Evolutionary conservation across 2,888 invertebrate species (phyloP), one percentile per base, ranked within the genome.

Genomic region (Hirtodrosophila confusa): DNA sequence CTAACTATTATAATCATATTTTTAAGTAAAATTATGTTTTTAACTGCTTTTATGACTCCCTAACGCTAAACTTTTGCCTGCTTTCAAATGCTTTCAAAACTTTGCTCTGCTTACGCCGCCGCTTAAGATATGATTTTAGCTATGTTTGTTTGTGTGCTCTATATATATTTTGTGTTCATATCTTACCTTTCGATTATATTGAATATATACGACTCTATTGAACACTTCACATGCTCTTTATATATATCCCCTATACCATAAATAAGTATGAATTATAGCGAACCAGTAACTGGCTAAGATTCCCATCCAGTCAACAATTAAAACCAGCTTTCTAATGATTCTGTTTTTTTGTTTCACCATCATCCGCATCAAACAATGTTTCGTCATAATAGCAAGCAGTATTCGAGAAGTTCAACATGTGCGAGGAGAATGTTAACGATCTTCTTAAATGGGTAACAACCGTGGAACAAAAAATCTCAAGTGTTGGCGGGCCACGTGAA

Each of bases 361-460:
- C 17, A 53, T 70, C 36, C 49, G 58, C 44, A 41, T 36, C 27
- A 44, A 49, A 40, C 43, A 54, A 33, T 57, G 6, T 63, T 55
- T 49, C 47, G 61, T 37, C 12, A 40, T 37, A 56, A 78, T 93
- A 98, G 98, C 97, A 97, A 96, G 97, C 97, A 89, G 96, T 97
- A 84, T 96, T 97, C 92, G 98, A 98, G 92, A 97, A 97, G 92
- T 98, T 97, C 93, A 96, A 96, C 90, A 93, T 96, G 86, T 97
- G 97, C 92, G 97, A 97, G 91, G 97, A 97, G 91, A 96, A 95
- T 40, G 93, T 97, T 64, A 94, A 95, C 69, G 96, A 96, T 90
- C 93, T 98, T 62, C 93, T 97, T 82, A 95, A 96, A 91, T 98
- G 97, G 97, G 95, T 98, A 80, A 94, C 94, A 24, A 95, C 95